phyloP scores from a whole-genome alignment of 2,113 vertebrate species.

The Pithys albifrons region DNA sequence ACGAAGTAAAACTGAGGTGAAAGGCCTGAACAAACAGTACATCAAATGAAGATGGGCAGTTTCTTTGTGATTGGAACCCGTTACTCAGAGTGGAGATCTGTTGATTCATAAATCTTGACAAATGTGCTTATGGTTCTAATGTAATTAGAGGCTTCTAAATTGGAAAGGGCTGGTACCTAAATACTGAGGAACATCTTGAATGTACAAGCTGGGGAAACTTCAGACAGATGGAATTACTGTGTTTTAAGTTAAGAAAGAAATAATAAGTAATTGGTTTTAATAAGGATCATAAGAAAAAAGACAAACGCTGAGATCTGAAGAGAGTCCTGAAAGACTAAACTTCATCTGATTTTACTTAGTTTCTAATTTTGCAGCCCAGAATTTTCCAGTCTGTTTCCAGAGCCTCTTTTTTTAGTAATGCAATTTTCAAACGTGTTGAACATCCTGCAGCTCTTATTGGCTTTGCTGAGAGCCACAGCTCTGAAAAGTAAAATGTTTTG shows the following conservation, averaged over 20 bases:
- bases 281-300: neutral
- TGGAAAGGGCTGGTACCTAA: conserved; percentile 3
- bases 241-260: neutral
- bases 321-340: neutral
- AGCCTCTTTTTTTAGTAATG: neutral
- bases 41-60: neutral
- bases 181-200: neutral
- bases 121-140: neutral
- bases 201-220: neutral
- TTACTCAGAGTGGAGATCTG: neutral
- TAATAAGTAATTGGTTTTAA: neutral
- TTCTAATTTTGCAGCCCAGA: neutral
- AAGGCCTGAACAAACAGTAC: neutral
- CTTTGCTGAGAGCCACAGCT: neutral
- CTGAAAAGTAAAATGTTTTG: neutral
- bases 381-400: conserved; percentile 14
- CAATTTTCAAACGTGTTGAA: neutral
- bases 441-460: neutral
- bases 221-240: neutral
- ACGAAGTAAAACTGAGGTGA: conserved; percentile 20
- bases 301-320: neutral
- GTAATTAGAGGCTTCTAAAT: neutral
- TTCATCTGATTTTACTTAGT: conserved; percentile 20
- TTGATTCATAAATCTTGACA: conserved; percentile 43
- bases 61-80: neutral